Evolutionary conservation across 1,140 invertebrate genomes (phyloP), one percentile per base, ranked within the genome.

Genomic region (Drosophila nasuta): DNA sequence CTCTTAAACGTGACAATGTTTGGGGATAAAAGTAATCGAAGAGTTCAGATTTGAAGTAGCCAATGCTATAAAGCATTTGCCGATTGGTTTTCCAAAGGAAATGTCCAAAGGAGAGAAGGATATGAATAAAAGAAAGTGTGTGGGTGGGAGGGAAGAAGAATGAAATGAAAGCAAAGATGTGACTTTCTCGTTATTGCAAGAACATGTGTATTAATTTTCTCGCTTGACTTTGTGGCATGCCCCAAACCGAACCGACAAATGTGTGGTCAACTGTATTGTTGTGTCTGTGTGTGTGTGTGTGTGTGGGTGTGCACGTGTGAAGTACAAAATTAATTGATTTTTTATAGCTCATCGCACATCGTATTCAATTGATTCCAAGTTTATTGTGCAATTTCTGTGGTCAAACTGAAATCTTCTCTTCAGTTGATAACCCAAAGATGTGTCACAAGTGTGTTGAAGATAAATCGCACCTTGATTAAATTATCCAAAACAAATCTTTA

Each of bases 251-350:
- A n/a, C 25, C 13, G 49, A 43, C 35, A 57, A 38, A 64, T 65
- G 69, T 60, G 74, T 60, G 74, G 69, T 73, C 51, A 83, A 80
- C 79, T 71, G 68, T 79, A 82, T 86, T 71, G 67, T 30, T 60
- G 41, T 46, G 4, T 5, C 5, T 48, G 25, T 3, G 30, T 1
- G 38, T 7, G n/a, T 48, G 25, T 3, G 30, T 1, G 38, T 7
- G n/a, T 30, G 25, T 74, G 49, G 15, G 48, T 74, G 33, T 70
- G 69, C 54, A 85, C 79, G 72, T 89, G 83, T 74, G 54, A 80
- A 87, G 80, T 68, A 66, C 66, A 77, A 87, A 88, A 80, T 83
- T 87, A 87, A 87, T 87, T 87, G 85, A 83, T 87, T 87, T 88
- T 83, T 80, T 85, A 83, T 83, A 69, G 73, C 57, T 62, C 60